These are phyloP conservation scores for Tiliqua scincoides DNA, from an alignment of 2,113 vertebrate species.

Conservation along the genomic window DNA sequence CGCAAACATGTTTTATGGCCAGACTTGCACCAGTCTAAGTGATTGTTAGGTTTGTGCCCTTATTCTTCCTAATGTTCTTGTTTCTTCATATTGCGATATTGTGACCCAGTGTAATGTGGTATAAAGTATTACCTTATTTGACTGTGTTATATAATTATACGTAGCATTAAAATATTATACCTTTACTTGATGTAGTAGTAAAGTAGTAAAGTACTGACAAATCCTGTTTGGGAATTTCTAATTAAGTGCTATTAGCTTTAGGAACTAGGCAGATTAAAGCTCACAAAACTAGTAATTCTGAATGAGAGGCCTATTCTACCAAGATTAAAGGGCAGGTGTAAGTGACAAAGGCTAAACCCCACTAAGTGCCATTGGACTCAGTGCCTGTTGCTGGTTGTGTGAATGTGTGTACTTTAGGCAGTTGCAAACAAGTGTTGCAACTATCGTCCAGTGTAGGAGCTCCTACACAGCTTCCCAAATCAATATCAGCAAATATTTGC, in stretches of 20 bases:
- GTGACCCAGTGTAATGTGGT: neutral
- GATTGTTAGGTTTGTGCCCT: too few relatives aligned
- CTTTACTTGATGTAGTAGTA: slow-evolving; percentile 11
- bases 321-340: slow-evolving; percentile 17
- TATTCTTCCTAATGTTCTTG: neutral
- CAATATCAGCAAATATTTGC: slow-evolving; percentile 7
- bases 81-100: neutral
- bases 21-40: too few relatives aligned
- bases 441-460: neutral
- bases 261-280: slow-evolving; percentile 18
- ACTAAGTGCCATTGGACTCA: neutral
- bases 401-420: neutral
- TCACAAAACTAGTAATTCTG: slow-evolving; percentile 15
- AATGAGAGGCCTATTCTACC: slow-evolving; percentile 2
- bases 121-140: slow-evolving; percentile 4
- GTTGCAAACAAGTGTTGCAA: neutral
- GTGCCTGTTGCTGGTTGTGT: neutral
- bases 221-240: slow-evolving; percentile 24
- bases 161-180: slow-evolving; percentile 27
- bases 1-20: too few relatives aligned
- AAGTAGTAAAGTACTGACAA: slow-evolving; percentile 11
- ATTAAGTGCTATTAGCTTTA: slow-evolving; percentile 28
- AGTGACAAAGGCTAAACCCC: slow-evolving; percentile 11
- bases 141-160: slow-evolving; percentile 5
- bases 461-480: neutral